phyloP scores from a whole-genome alignment of 2,797 vertebrate genomes.

The Paramormyrops hopkinsi region DNA sequence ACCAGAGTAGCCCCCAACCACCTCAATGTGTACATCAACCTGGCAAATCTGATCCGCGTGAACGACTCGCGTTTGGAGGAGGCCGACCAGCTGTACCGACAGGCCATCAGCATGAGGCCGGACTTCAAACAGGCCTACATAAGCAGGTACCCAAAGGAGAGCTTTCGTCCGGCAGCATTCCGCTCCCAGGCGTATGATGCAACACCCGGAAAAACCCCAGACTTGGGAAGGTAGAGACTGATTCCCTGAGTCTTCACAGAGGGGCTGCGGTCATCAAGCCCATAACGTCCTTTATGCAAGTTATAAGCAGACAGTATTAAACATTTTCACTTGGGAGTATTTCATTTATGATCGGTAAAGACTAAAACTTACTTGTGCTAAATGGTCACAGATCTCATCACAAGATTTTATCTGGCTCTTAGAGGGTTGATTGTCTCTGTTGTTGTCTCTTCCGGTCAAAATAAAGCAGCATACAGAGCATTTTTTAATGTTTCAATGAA shows the following conservation, averaged over 20 bases:
- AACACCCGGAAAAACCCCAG: neutral
- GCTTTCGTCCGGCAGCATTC: neutral
- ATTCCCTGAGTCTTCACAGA: neutral
- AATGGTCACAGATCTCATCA: neutral
- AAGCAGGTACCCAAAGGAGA: constrained; percentile 73
- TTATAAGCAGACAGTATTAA: neutral
- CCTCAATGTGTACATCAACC: constrained; percentile 95
- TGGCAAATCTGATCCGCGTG: constrained; percentile 89
- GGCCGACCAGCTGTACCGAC: constrained; percentile 93
- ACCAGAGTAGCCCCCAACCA: constrained; percentile 96
- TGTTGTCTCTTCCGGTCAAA: neutral
- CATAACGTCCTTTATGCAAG: neutral
- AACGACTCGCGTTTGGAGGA: constrained; percentile 94
- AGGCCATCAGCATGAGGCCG: constrained; percentile 97
- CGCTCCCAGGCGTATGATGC: neutral
- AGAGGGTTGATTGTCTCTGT: neutral
- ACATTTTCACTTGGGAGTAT: neutral
- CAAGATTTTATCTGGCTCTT: neutral
- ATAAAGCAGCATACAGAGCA: neutral
- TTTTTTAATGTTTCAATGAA: neutral
- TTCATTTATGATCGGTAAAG: neutral
- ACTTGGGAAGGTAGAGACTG: neutral
- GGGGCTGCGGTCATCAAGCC: neutral
- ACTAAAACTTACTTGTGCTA: neutral
- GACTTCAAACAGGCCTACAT: constrained; percentile 99